Conservation (phyloP, 1,140 invertebrate genomes). For the Cecropterus lyciades region DNA sequence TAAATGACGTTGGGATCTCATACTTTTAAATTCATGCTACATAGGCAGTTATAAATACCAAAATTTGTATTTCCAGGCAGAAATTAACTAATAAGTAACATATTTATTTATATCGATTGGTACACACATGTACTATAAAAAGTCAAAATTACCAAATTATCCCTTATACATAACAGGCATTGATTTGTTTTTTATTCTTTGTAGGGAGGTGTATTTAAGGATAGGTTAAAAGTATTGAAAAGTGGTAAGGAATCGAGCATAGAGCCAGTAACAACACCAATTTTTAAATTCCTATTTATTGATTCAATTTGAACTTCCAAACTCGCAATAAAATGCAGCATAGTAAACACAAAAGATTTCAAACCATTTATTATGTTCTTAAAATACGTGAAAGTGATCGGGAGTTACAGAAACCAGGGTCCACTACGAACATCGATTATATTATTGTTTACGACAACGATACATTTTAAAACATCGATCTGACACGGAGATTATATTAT, state of each 20-base stretch:
- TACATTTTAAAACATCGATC: constrained; percentile 61
- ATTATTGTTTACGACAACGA: constrained; percentile 61
- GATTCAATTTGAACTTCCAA: constrained; percentile 83
- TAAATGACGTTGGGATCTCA: too few species aligned
- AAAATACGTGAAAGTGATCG: constrained; percentile 76
- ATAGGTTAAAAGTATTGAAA: neutral
- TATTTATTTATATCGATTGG: too few species aligned
- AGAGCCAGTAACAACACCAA: constrained; percentile 73
- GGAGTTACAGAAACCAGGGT: constrained; percentile 67
- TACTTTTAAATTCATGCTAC: too few species aligned
- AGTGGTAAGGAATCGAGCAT: constrained; percentile 32
- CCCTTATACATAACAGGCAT: too few species aligned
- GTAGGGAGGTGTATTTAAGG: too few species aligned
- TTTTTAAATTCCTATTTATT: constrained; percentile 83
- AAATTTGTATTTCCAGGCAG: too few species aligned
- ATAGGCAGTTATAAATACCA: too few species aligned
- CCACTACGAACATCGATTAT: constrained; percentile 71
- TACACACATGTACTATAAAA: too few species aligned
- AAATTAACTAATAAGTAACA: too few species aligned
- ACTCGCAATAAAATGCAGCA: constrained; percentile 84
- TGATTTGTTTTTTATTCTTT: too few species aligned
- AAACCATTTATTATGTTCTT: constrained; percentile 78
- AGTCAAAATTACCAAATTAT: too few species aligned
- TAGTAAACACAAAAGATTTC: constrained; percentile 79
- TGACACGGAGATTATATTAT: constrained; percentile 47